Evolutionary conservation across 2,113 vertebrate species (phyloP).

Genomic region (Rhineura floridana): DNA sequence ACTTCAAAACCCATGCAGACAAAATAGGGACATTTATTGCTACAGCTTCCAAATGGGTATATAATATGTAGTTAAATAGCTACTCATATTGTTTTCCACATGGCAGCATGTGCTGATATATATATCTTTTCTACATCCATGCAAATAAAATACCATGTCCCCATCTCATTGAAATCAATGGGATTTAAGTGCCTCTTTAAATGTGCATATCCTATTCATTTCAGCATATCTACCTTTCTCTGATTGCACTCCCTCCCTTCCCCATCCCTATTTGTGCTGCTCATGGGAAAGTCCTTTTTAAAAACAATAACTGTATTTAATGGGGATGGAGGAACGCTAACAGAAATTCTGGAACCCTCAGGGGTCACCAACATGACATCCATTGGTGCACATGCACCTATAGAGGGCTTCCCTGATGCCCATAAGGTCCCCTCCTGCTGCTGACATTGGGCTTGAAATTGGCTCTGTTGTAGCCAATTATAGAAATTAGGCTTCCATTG

Average conservation of each 20-base stretch:
- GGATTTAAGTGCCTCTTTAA: background rate
- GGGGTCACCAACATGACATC: too few relatives aligned
- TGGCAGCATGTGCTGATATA: background rate
- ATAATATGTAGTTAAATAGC: background rate
- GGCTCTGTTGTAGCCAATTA: too few relatives aligned
- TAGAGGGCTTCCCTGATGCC: too few relatives aligned
- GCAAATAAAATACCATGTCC: background rate
- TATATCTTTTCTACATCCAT: background rate
- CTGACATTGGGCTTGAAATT: too few relatives aligned
- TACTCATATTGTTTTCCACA: background rate
- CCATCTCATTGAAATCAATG: background rate
- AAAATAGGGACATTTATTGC: background rate
- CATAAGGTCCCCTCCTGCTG: too few relatives aligned
- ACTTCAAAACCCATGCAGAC: background rate
- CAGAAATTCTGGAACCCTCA: background rate
- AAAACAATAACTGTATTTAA: background rate
- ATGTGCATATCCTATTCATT: background rate
- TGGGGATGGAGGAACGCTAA: background rate
- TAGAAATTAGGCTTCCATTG: too few relatives aligned
- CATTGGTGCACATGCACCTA: too few relatives aligned
- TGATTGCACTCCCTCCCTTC: background rate
- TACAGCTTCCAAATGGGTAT: background rate
- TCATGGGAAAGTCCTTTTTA: background rate
- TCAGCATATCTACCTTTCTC: background rate
- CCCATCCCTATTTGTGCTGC: background rate